These are phyloP conservation scores for Sapajus apella DNA, from an alignment of 2,113 vertebrate species.

Conservation along the genomic window DNA sequence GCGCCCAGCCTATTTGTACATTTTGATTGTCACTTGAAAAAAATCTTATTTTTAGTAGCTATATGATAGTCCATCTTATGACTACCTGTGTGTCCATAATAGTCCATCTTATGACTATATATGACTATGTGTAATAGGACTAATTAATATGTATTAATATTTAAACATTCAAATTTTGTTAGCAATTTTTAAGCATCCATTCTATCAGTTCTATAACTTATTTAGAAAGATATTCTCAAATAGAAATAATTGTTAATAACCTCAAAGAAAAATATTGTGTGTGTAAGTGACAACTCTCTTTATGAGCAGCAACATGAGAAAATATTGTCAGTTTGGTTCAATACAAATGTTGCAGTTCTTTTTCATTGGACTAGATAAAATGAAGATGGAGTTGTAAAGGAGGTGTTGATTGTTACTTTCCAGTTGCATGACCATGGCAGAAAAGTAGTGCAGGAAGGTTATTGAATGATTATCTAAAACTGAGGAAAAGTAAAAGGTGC, in stretches of 20 bases:
- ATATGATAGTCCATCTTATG: background rate
- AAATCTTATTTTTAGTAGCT: background rate
- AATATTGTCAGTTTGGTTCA: background rate
- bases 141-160: background rate
- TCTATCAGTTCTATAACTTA: background rate
- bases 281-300: background rate
- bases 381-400: background rate
- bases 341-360: background rate
- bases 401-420: background rate
- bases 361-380: background rate
- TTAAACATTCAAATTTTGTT: background rate
- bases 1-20: background rate
- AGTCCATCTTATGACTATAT: background rate
- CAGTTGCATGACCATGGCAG: background rate
- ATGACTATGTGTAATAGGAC: too few relatives aligned
- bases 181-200: background rate
- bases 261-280: background rate
- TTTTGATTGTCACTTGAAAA: background rate
- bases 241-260: conserved; percentile 2
- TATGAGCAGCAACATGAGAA: background rate
- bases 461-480: background rate
- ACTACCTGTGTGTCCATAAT: background rate
- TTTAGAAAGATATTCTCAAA: background rate
- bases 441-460: background rate
- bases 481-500: background rate